These are phyloP conservation scores for Gobio gobio DNA, from an alignment of 2,113 vertebrate genomes.

Conservation along the genomic window DNA sequence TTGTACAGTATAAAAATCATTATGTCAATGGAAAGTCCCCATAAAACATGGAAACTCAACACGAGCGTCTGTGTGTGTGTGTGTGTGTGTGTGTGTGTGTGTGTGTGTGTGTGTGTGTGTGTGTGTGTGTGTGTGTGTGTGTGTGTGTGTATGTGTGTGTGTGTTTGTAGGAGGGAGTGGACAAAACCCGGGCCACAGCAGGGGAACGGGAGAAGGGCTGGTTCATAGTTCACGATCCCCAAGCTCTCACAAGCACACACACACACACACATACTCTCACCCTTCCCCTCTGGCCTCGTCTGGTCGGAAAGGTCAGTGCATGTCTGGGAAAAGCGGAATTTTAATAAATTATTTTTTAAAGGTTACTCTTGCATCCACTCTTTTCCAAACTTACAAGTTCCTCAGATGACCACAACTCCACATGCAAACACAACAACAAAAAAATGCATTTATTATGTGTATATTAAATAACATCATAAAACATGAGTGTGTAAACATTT, in stretches of 20 bases:
- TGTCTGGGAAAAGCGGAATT: constrained; percentile 96
- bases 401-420: constrained; percentile 35
- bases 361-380: constrained; percentile 64
- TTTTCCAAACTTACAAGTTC: constrained; percentile 25
- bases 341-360: constrained; percentile 84
- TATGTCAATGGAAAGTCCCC: too few relatives aligned
- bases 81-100: neutral
- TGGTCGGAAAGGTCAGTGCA: constrained; percentile 97
- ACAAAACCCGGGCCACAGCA: constrained; percentile 79
- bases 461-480: neutral
- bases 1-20: too few relatives aligned
- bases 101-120: neutral
- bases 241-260: constrained; percentile 31
- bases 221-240: constrained; percentile 86
- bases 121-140: neutral
- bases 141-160: neutral
- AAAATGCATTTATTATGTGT: too few relatives aligned
- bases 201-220: constrained; percentile 83
- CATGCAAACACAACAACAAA: neutral
- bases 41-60: too few relatives aligned
- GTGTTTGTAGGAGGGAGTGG: neutral
- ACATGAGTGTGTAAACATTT: neutral
- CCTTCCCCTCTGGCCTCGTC: constrained; percentile 92
- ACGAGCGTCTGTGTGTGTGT: neutral
- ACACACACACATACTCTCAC: constrained; percentile 30